A percentile compares a stretch with the other conserved stretches of the same genome.
Conservation (phyloP, 2,797 vertebrate species). For the Platalea minor region DNA sequence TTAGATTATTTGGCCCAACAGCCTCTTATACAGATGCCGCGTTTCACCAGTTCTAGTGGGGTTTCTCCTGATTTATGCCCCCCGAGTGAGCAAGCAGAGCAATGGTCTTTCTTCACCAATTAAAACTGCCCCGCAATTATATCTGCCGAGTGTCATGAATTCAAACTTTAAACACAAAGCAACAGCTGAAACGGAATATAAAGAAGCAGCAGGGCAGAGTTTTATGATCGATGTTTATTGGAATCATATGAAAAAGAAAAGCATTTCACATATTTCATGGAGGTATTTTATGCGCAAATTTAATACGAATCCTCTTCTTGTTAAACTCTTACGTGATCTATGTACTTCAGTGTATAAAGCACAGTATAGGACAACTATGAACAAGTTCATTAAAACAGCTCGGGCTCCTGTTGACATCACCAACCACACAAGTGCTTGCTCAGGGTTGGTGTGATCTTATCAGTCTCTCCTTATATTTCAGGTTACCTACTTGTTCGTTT, state of each 20-base stretch:
- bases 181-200: conserved; percentile 15
- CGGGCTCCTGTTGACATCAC: conserved; percentile 74
- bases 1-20: background rate
- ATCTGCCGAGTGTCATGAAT: background rate
- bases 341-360: conserved; percentile 67
- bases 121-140: background rate
- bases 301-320: conserved; percentile 75
- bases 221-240: conserved; percentile 73
- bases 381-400: conserved; percentile 75
- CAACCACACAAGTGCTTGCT: conserved; percentile 69
- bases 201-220: conserved; percentile 53
- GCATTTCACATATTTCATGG: conserved; percentile 53
- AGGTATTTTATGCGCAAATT: conserved; percentile 72
- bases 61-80: background rate
- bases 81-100: background rate
- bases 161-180: conserved; percentile 51
- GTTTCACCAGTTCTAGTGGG: background rate
- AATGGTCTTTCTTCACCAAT: conserved; percentile 24
- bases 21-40: background rate
- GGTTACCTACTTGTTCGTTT: conserved; percentile 56
- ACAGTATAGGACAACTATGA: conserved; percentile 57
- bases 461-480: conserved; percentile 56
- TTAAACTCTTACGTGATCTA: conserved; percentile 71
- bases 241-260: conserved; percentile 59
- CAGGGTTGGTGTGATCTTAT: conserved; percentile 68